Conservation (phyloP, 2,888 invertebrate species). For the Shargacucullia verbasci region DNA sequence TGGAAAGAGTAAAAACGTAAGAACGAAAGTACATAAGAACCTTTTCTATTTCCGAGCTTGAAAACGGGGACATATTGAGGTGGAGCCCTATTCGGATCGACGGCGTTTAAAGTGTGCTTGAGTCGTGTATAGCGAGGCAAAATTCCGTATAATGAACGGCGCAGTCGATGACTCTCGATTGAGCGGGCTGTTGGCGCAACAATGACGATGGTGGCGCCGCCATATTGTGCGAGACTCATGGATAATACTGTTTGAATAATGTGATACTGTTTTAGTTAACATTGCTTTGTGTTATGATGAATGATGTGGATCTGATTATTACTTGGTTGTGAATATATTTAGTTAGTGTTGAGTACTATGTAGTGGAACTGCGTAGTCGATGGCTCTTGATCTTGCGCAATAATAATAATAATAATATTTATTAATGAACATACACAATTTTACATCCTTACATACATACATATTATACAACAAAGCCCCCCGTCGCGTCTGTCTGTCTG, state of each 20-base stretch:
- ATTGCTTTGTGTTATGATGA: too few relatives aligned
- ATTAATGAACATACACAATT: too few relatives aligned
- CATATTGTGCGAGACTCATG: slow-evolving; percentile 35
- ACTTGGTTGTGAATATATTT: too few relatives aligned
- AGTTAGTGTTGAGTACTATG: too few relatives aligned
- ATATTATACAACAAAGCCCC: too few relatives aligned
- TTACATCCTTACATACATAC: too few relatives aligned
- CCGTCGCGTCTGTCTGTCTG: too few relatives aligned
- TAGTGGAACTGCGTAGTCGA: too few relatives aligned
- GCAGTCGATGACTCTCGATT: slow-evolving; percentile 71
- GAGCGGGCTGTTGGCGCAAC: slow-evolving; percentile 76
- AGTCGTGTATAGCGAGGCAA: slow-evolving; percentile 56
- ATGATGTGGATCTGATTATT: too few relatives aligned
- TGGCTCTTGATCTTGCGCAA: too few relatives aligned
- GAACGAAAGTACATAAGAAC: slow-evolving; percentile 1
- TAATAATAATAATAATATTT: too few relatives aligned
- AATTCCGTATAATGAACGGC: slow-evolving; percentile 67
- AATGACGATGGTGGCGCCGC: slow-evolving; percentile 58
- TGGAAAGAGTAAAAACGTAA: too few relatives aligned
- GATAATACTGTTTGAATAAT: neutral
- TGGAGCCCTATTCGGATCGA: slow-evolving; percentile 40
- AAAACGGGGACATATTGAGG: slow-evolving; percentile 41
- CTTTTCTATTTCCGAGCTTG: slow-evolving; percentile 26
- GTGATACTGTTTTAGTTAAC: neutral
- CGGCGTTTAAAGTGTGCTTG: slow-evolving; percentile 52